Conservation (phyloP, 2,888 invertebrate species). For the Limnephilus rhombicus region DNA sequence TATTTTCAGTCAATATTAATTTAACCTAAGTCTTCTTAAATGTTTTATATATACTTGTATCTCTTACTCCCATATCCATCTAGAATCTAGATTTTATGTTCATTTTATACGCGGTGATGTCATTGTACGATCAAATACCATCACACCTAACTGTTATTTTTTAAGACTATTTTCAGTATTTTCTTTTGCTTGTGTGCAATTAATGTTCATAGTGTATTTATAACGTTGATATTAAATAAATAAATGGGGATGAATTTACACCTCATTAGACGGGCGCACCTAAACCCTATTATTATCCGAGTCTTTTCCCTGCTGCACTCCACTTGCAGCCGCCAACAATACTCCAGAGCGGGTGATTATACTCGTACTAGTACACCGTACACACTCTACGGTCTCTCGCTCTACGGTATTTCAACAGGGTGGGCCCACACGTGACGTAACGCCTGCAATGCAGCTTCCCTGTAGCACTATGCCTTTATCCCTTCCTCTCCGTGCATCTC, state of each 20-base stretch:
- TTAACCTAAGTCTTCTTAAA: no score
- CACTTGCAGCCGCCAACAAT: neutral
- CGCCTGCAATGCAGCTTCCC: conserved; percentile 45
- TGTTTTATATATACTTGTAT: no score
- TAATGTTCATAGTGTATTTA: no score
- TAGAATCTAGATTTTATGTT: no score
- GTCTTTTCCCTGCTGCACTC: neutral
- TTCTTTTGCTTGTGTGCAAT: no score
- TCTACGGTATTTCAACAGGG: neutral
- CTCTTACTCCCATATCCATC: no score
- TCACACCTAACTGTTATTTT: no score
- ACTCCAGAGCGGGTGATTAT: neutral
- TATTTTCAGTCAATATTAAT: no score
- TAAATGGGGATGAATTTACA: neutral
- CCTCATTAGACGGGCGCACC: neutral
- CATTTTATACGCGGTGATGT: no score
- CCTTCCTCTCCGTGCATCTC: neutral
- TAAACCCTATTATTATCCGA: neutral
- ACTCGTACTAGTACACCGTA: neutral
- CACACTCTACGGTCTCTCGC: neutral
- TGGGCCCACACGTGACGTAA: conserved; percentile 25
- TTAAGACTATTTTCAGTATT: no score
- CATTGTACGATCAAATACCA: no score
- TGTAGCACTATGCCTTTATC: neutral
- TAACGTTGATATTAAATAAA: no score